Percentiles rank a stretch among this genome's conserved stretches.
These are phyloP conservation scores for Cryptophagus acutangulus DNA, from an alignment of 2,888 invertebrate species.

Conservation along the genomic window DNA sequence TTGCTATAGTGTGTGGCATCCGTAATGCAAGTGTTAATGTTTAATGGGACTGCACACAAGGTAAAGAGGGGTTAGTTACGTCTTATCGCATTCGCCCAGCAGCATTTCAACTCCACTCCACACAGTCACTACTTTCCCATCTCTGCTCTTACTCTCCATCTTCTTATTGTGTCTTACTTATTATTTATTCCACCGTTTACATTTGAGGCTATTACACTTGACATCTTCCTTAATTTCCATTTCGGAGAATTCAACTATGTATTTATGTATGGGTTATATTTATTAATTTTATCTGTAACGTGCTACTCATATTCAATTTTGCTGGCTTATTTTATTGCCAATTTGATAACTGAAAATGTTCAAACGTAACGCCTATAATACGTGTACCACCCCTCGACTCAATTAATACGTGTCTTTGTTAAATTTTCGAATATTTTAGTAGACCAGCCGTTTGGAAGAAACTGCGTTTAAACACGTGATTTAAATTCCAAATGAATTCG, in stretches of 20 bases:
- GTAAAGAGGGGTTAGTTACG: slow-evolving; percentile 22
- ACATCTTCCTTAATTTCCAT: slow-evolving; percentile 23
- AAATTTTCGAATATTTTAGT: neutral
- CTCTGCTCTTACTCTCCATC: slow-evolving; percentile 24
- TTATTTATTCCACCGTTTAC: slow-evolving; percentile 32
- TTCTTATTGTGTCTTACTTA: slow-evolving; percentile 33
- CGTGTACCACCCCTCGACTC: neutral
- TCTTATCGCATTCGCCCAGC: slow-evolving; percentile 37
- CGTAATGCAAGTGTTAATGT: slow-evolving; percentile 34
- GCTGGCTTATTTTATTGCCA: slow-evolving; percentile 10
- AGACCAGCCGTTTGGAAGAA: slow-evolving; percentile 16
- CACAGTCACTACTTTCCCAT: slow-evolving; percentile 23
- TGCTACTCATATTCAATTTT: neutral
- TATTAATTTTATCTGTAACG: neutral
- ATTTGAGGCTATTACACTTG: slow-evolving; percentile 25
- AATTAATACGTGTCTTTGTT: neutral
- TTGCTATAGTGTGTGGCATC: slow-evolving; percentile 22
- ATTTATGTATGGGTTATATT: neutral
- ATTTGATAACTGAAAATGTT: slow-evolving; percentile 16
- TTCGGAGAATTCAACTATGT: too few species aligned
- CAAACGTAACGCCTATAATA: neutral
- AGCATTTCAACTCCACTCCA: slow-evolving; percentile 28
- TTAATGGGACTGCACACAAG: slow-evolving; percentile 28
- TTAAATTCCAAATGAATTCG: slow-evolving; percentile 18
- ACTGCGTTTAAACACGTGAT: slow-evolving; percentile 18